Evolutionary conservation across 2,888 invertebrate species (phyloP).

Genomic region (Prenolepis imparis): DNA sequence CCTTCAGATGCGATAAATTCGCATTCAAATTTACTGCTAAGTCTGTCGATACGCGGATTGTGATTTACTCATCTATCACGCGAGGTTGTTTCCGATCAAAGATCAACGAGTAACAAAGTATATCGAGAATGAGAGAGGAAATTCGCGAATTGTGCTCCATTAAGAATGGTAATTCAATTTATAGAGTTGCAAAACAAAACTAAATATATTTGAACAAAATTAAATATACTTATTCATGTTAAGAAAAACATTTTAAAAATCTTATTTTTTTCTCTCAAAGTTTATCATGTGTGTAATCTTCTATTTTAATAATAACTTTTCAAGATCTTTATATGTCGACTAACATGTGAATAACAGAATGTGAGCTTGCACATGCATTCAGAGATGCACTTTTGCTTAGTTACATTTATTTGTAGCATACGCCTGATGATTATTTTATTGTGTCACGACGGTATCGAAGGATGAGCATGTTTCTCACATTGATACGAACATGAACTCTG

Average conservation of each 20-base stretch:
- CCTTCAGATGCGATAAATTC: conserved; percentile 80
- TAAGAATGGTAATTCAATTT: conserved; percentile 5
- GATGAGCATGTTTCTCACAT: conserved; percentile 83
- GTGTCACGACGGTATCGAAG: conserved; percentile 63
- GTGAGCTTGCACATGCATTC: neutral
- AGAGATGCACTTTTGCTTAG: neutral
- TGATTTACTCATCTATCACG: conserved; percentile 45
- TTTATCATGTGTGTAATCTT: too few relatives aligned
- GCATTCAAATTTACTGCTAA: conserved; percentile 78
- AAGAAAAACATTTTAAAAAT: too few relatives aligned
- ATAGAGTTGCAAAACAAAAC: conserved; percentile 37
- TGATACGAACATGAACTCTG: conserved; percentile 65
- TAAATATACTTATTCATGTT: conserved; percentile 8
- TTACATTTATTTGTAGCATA: neutral
- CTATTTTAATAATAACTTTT: neutral
- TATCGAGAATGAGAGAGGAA: conserved; percentile 13
- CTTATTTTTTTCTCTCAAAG: too few relatives aligned
- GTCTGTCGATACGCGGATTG: conserved; percentile 63
- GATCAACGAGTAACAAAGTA: conserved; percentile 34
- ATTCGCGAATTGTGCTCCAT: neutral
- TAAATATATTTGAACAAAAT: conserved; percentile 43
- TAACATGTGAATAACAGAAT: neutral
- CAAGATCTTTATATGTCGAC: neutral
- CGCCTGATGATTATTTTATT: conserved; percentile 68
- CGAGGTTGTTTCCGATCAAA: conserved; percentile 55